phyloP scores from a whole-genome alignment of 2,113 vertebrate genomes.

The Verasper variegatus region DNA sequence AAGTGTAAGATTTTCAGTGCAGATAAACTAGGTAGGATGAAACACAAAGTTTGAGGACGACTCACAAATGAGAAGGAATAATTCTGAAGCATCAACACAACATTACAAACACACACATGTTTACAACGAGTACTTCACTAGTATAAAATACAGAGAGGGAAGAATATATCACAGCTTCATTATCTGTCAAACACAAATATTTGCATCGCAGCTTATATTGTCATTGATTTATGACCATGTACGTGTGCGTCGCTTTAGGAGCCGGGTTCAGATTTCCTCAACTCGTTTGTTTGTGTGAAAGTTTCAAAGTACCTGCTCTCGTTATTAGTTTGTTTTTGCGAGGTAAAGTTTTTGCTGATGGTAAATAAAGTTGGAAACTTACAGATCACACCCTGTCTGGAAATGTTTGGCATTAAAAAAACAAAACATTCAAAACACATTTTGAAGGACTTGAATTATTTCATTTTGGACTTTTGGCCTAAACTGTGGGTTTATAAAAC shows the following conservation, averaged over 20 bases:
- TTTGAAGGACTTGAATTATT: constrained; percentile 4
- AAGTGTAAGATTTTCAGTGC: no score
- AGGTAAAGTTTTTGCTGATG: not conserved
- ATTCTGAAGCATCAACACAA: no score
- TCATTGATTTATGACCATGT: not conserved
- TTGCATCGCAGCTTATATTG: not conserved
- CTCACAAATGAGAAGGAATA: no score
- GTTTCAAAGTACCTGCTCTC: no score
- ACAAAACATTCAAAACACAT: not conserved
- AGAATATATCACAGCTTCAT: not conserved
- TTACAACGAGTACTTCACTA: no score
- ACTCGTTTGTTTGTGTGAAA: not conserved
- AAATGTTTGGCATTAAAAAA: not conserved
- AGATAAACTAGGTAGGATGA: no score
- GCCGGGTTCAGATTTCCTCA: no score
- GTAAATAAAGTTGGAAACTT: not conserved
- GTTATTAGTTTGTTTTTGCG: not conserved
- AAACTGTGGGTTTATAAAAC: constrained; percentile 1
- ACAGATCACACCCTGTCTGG: constrained; percentile 1
- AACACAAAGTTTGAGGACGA: no score
- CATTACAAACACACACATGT: no score
- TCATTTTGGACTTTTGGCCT: not conserved
- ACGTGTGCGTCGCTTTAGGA: not conserved
- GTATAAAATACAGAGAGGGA: no score
- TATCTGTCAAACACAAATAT: constrained; percentile 8